Base-by-base conservation (phyloP, 1,140 invertebrate genomes). In the Achroia grisella region DNA sequence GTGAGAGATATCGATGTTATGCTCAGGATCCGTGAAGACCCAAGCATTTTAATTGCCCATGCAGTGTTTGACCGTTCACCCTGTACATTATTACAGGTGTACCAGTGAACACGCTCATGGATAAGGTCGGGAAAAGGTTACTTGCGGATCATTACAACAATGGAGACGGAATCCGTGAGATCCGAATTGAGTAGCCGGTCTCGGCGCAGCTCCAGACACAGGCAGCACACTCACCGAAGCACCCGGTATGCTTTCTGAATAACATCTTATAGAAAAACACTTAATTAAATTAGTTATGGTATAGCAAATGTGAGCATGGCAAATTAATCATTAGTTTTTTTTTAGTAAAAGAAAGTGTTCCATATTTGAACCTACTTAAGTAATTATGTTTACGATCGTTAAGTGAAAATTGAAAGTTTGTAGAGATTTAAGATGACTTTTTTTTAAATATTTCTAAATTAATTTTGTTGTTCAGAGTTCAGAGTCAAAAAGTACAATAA, bases 121-220 rank as follows among this genome's bases (percentile, higher is more conserved):
- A 48, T 76, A 67, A 69, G 55, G 13, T 48, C 40, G 46, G 43
- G 56, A 60, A 46, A 47, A 57, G 33, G 43, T 60, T 51, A 33
- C 2, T 28, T 52, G 39, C 57, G 34, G 47, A 47, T 57, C 48
- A 52, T 40, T 40, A 40, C 54, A 57, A 73, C 34, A 45, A 90
- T 90, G 89, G 89, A 90, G 78, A 90, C 89, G 51, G 89, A 90
- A 71, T 89, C 89, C 41, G 88, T 90, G 56, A 86, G 89, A 57
- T 90, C 89, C 27, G 89, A 90, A 62, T 80, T 89, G 51, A 90
- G 89, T 72, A 87, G 88, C 54, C 82, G 88, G 50, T 89, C 89
- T 28, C 77, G 88, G 67, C 71, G 89, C 27, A 89, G 89, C 48
- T 88, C 89, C 35, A 62, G 88, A 44, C 88, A 90, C 52, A 63